Base-by-base conservation (phyloP, 2,797 vertebrate species). In the Champsocephalus gunnari region DNA sequence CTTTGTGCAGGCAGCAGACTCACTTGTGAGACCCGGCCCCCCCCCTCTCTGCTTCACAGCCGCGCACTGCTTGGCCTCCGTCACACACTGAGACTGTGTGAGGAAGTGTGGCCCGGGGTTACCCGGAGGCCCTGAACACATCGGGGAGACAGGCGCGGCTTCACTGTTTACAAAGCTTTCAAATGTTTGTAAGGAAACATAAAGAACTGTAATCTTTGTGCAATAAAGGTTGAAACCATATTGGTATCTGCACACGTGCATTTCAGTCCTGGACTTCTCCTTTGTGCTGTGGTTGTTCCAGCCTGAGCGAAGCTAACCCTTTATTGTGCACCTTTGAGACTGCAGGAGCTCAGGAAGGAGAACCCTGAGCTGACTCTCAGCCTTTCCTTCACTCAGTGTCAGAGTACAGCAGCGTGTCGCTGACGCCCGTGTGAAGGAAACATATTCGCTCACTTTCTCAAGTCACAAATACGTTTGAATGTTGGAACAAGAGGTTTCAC, bases 131-230 rank as follows among this genome's bases (percentile, higher is more conserved):
- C 32, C 60, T 59, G 43, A 75, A 48, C 66, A 73, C 79, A 80
- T 83, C 72, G 85, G 74, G 88, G 84, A 85, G 79, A 81, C 50
- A 85, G 79, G 81, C 50, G 85, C 83, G 86, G 90, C 89, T 90
- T 88, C 90, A 90, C 88, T 84, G 94, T 95, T 94, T 93, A 93
- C 93, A 93, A 90, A 92, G 92, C 93, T 94, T 93, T 90, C 73
- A 92, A 67, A 73, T 81, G 89, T 89, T 88, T 94, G 85, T 87
- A 87, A 89, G 86, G 77, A 89, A 87, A 90, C 82, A 58, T 66
- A 66, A 86, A 81, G 75, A 87, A 87, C 73, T 88, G 81, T 89
- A 81, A 82, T 84, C 84, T 89, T 86, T 92, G 94, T 93, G 92
- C 91, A 94, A 94, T 95, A 94, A 94, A 94, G 81, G 77, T 70